Conservation (phyloP, 2,797 vertebrate genomes). For the Knipowitschia caucasica region DNA sequence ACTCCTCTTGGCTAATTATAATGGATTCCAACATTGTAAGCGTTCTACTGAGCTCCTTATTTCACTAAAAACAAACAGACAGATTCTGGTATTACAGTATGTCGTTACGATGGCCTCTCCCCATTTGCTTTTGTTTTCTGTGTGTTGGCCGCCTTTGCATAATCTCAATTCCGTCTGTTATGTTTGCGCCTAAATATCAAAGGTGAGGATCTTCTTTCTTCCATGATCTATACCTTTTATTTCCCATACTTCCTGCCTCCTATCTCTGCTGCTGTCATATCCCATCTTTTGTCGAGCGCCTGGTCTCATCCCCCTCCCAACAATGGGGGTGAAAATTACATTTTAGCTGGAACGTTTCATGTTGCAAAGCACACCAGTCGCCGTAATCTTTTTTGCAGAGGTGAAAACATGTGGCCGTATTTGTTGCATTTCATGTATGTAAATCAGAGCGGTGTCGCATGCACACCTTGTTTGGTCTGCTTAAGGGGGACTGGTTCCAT, state of each 20-base stretch:
- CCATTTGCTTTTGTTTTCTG: conserved; percentile 16
- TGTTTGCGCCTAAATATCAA: conserved; percentile 51
- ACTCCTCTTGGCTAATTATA: too few relatives aligned
- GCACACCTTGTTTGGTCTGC: conserved; percentile 67
- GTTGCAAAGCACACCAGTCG: conserved; percentile 63
- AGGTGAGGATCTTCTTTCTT: conserved; percentile 43
- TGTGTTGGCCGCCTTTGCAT: conserved; percentile 79
- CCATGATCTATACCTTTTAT: conserved; percentile 48
- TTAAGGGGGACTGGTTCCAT: conserved; percentile 58
- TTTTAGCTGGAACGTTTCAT: conserved; percentile 70
- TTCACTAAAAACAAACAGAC: background rate
- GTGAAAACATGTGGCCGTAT: conserved; percentile 71
- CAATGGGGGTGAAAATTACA: conserved; percentile 75
- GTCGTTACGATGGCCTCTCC: too few relatives aligned
- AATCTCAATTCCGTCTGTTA: conserved; percentile 37
- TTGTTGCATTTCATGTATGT: conserved; percentile 75
- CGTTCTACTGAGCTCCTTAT: background rate
- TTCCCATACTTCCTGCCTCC: conserved; percentile 24
- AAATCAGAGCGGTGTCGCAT: conserved; percentile 71
- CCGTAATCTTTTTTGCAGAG: conserved; percentile 70
- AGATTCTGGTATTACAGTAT: too few relatives aligned
- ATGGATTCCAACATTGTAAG: background rate
- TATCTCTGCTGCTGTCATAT: conserved; percentile 62
- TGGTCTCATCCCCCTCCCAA: conserved; percentile 60
- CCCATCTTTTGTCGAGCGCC: conserved; percentile 62